phyloP scores from a whole-genome alignment of 2,797 vertebrate genomes.

The Scleropages formosus region DNA sequence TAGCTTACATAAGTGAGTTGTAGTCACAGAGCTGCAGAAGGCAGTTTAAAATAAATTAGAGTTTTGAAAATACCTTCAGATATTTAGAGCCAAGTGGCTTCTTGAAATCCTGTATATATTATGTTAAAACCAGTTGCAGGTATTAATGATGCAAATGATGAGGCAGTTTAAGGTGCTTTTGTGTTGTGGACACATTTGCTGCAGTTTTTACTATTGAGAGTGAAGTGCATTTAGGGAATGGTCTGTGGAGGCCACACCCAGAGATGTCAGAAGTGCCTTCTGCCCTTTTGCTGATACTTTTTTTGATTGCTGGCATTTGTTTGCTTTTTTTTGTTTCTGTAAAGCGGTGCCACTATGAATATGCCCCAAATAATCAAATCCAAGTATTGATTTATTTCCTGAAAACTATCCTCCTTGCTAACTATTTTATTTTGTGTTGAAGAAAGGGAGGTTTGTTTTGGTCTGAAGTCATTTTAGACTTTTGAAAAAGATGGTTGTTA shows the following conservation, averaged over 20 bases:
- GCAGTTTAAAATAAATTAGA: neutral
- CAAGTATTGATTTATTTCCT: neutral
- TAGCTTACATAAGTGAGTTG: neutral
- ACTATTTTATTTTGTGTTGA: neutral
- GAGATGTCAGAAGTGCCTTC: conserved; percentile 62
- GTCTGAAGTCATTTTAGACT: no score
- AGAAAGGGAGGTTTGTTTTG: neutral
- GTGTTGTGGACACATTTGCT: conserved; percentile 50
- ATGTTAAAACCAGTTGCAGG: neutral
- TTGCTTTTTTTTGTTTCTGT: neutral
- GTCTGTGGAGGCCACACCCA: conserved; percentile 42
- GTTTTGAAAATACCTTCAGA: neutral
- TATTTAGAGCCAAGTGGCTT: conserved; percentile 9
- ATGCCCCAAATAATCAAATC: neutral
- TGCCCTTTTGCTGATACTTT: conserved; percentile 38
- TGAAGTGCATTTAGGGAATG: conserved; percentile 4
- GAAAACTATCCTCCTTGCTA: neutral
- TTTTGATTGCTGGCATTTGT: neutral
- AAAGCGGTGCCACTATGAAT: neutral
- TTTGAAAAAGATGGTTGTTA: no score
- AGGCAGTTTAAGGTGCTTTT: conserved; percentile 46
- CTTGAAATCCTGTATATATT: neutral
- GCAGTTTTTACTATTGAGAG: conserved; percentile 38
- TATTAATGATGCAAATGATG: neutral
- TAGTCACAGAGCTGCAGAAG: neutral